Percentiles rank a stretch among this genome's conserved stretches.
Conservation (phyloP, 2,113 vertebrate species). For the Brachionichthys hirsutus region DNA sequence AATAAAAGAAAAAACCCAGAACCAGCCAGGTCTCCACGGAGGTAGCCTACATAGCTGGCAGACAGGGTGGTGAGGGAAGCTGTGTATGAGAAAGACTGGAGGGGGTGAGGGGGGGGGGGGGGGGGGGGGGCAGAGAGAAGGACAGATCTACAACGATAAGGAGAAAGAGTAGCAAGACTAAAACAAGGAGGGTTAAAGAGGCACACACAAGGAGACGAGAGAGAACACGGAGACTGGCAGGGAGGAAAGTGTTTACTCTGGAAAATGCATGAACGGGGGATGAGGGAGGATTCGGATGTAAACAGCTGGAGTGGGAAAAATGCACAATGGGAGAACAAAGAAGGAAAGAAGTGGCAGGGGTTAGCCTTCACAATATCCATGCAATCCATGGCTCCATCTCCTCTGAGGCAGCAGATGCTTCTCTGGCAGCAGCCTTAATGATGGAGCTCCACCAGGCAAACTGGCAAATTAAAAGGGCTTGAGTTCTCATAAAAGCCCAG, state of each 20-base stretch:
- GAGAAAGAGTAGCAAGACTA: conserved; percentile 41
- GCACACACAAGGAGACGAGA: conserved; percentile 23
- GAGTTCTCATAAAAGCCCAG: conserved; percentile 6
- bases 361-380: conserved; percentile 69
- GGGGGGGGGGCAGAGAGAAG: conserved; percentile 9
- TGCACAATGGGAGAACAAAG: conserved; percentile 63
- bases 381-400: conserved; percentile 53
- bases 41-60: conserved; percentile 77
- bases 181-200: conserved; percentile 21
- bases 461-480: conserved; percentile 44
- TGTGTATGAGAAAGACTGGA: conserved; percentile 33
- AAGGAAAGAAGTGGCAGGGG: conserved; percentile 31
- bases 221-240: conserved; percentile 53
- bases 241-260: conserved; percentile 64
- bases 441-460: conserved; percentile 47
- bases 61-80: conserved; percentile 55
- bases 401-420: conserved; percentile 19
- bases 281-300: conserved; percentile 51
- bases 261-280: conserved; percentile 55
- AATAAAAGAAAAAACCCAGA: conserved; percentile 53
- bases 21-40: conserved; percentile 71
- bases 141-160: conserved; percentile 46
- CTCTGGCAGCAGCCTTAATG: conserved; percentile 43
- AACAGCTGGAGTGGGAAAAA: conserved; percentile 67
- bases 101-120: conserved; percentile 5